Conservation (phyloP, 1,140 invertebrate species). For the Ectropis grisescens region DNA sequence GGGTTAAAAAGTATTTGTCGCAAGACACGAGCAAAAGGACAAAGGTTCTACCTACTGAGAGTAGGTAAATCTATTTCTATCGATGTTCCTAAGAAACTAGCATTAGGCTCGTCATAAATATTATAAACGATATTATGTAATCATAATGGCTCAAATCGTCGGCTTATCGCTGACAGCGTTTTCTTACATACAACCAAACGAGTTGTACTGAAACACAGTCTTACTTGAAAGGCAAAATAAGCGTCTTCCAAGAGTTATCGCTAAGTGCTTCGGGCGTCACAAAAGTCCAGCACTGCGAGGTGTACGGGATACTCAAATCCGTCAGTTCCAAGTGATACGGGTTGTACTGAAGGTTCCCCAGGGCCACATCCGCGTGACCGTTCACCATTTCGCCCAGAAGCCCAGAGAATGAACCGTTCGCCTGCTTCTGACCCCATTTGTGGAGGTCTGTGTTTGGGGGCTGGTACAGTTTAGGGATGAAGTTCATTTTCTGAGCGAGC, state of each 20-base stretch:
- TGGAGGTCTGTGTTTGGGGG: slow-evolving; percentile 69
- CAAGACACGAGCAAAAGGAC: too few relatives aligned
- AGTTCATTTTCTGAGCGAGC: slow-evolving; percentile 78
- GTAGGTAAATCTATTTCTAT: too few relatives aligned
- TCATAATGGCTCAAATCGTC: too few relatives aligned
- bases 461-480: slow-evolving; percentile 75
- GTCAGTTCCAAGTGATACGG: slow-evolving; percentile 76
- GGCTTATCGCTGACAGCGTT: too few relatives aligned
- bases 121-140: too few relatives aligned
- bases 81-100: too few relatives aligned
- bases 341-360: slow-evolving; percentile 84
- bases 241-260: slow-evolving; percentile 86
- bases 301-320: slow-evolving; percentile 84
- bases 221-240: slow-evolving; percentile 85
- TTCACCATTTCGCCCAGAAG: slow-evolving; percentile 79
- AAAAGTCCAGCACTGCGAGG: slow-evolving; percentile 85
- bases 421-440: slow-evolving; percentile 75
- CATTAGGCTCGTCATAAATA: too few relatives aligned
- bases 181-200: too few relatives aligned
- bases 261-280: slow-evolving; percentile 82
- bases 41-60: too few relatives aligned
- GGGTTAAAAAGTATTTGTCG: too few relatives aligned
- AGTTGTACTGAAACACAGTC: too few relatives aligned
- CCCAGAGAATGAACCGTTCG: slow-evolving; percentile 76
- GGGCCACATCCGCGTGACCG: slow-evolving; percentile 78